Percentiles rank a stretch among this genome's conserved stretches.
Evolutionary conservation across 2,888 invertebrate species (phyloP).

Genomic region (Cryptocephalus moraei): DNA sequence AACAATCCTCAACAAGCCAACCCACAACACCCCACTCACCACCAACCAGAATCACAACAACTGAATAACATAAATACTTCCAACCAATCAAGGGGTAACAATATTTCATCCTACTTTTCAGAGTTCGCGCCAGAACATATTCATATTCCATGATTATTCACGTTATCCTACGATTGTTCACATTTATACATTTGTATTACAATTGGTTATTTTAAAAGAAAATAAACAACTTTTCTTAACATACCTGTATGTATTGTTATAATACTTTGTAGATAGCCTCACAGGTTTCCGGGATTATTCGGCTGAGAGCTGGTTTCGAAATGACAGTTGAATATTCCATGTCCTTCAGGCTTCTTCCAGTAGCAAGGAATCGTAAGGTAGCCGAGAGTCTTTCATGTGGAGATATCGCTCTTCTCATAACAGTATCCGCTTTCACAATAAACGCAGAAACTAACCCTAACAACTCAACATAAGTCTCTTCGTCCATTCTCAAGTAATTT

Average conservation of each 20-base stretch:
- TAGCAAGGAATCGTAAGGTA: slow-evolving; percentile 17
- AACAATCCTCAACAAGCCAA: too few species aligned
- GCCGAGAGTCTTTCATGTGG: slow-evolving; percentile 17
- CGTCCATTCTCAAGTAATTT: slow-evolving; percentile 10
- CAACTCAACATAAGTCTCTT: slow-evolving; percentile 9
- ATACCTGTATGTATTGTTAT: too few species aligned
- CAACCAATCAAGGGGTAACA: too few species aligned
- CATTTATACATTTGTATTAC: too few species aligned
- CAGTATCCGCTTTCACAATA: slow-evolving; percentile 14
- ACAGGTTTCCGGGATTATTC: slow-evolving; percentile 13
- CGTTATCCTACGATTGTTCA: neutral
- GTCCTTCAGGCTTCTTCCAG: slow-evolving; percentile 20
- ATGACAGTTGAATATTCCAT: slow-evolving; percentile 15
- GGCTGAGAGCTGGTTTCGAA: slow-evolving; percentile 13
- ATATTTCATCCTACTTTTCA: too few species aligned
- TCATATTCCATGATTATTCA: too few species aligned
- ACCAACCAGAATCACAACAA: too few species aligned
- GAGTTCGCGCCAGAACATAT: too few species aligned
- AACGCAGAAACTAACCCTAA: slow-evolving; percentile 8
- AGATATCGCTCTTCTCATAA: slow-evolving; percentile 17
- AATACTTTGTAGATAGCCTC: slow-evolving; percentile 3
- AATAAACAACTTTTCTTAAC: neutral
- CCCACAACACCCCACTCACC: too few species aligned
- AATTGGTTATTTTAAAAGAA: neutral
- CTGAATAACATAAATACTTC: too few species aligned